Percentiles rank a stretch among this genome's conserved stretches.
Evolutionary conservation across 1,140 invertebrate species (phyloP).

Genomic region (Drosophila bifasciata): DNA sequence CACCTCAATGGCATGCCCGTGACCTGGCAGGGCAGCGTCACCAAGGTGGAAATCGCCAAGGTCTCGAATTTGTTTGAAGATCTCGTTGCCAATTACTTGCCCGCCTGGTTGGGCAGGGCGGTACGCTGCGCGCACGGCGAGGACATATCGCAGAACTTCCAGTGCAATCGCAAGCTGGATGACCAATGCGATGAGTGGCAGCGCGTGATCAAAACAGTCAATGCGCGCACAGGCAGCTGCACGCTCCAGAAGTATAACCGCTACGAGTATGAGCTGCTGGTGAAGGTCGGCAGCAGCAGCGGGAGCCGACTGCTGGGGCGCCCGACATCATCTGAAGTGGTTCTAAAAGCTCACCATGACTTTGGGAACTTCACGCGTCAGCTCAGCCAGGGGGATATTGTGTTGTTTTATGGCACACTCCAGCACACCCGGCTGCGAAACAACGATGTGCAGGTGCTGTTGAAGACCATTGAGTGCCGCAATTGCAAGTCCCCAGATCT

Average conservation of each 20-base stretch:
- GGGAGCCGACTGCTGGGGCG: constrained; percentile 86
- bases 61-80: constrained; percentile 87
- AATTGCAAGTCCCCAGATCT: constrained; percentile 87
- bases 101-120: constrained; percentile 85
- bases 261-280: constrained; percentile 89
- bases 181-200: constrained; percentile 83
- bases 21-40: constrained; percentile 90
- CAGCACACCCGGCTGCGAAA: constrained; percentile 73
- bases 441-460: constrained; percentile 83
- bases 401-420: constrained; percentile 89
- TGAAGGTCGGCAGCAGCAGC: constrained; percentile 87
- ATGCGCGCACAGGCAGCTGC: constrained; percentile 87
- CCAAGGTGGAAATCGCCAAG: constrained; percentile 87
- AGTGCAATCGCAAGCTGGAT: constrained; percentile 50
- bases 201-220: constrained; percentile 85
- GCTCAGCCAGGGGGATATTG: constrained; percentile 88
- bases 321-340: constrained; percentile 85
- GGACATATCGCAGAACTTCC: constrained; percentile 85
- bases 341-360: constrained; percentile 86
- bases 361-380: constrained; percentile 90
- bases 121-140: constrained; percentile 90
- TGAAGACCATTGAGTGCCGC: constrained; percentile 88
- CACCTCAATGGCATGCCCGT: constrained; percentile 88
- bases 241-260: constrained; percentile 89
- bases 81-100: constrained; percentile 86